Evolutionary conservation across 1,140 invertebrate species (phyloP).

Genomic region (Anastatus disparis): DNA sequence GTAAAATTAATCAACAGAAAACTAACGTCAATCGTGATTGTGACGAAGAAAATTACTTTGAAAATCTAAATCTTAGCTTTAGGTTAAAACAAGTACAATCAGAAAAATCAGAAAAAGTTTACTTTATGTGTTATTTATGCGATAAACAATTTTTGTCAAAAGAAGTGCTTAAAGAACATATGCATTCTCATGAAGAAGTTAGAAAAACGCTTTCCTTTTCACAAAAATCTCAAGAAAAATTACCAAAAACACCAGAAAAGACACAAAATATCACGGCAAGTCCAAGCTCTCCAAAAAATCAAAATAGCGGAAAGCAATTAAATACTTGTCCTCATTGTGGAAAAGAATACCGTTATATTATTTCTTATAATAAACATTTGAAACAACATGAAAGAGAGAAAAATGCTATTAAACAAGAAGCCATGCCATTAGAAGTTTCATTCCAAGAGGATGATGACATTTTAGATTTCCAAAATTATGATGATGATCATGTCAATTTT

Average conservation of each 20-base stretch:
- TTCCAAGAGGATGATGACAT: constrained; percentile 54
- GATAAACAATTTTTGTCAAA: constrained; percentile 64
- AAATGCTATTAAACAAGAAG: constrained; percentile 44
- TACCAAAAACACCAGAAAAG: constrained; percentile 40
- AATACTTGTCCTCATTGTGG: constrained; percentile 65
- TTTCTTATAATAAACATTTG: constrained; percentile 63
- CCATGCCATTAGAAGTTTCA: constrained; percentile 52
- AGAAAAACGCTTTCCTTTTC: constrained; percentile 50
- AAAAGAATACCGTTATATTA: constrained; percentile 65
- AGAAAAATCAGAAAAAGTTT: constrained; percentile 57
- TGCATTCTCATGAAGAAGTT: constrained; percentile 64
- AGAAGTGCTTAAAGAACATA: constrained; percentile 61
- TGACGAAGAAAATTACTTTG: constrained; percentile 63
- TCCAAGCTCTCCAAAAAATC: constrained; percentile 41
- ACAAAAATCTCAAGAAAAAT: constrained; percentile 54
- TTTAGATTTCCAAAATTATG: constrained; percentile 48
- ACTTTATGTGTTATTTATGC: constrained; percentile 62
- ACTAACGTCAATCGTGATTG: constrained; percentile 37
- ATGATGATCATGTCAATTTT: constrained; percentile 44
- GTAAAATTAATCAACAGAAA: constrained; percentile 42
- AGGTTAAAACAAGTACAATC: constrained; percentile 54
- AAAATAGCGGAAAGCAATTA: constrained; percentile 59
- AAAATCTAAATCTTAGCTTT: constrained; percentile 63
- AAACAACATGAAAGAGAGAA: constrained; percentile 60
- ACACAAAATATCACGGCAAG: not conserved